These are phyloP conservation scores for Lacanobia wlatinum DNA, from an alignment of 2,888 invertebrate genomes.

Conservation along the genomic window DNA sequence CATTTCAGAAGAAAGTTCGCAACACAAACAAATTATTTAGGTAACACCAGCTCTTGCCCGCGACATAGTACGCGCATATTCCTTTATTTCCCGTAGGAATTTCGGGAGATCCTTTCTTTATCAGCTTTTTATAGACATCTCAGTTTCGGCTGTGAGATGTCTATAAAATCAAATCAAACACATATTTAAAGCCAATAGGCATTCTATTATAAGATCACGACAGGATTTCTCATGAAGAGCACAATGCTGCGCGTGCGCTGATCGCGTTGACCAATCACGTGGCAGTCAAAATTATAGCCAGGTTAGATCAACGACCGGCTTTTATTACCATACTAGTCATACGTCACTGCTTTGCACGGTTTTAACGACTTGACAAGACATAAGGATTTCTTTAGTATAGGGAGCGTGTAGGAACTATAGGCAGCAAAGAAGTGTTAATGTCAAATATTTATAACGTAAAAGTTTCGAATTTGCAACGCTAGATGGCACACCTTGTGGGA, in stretches of 20 bases:
- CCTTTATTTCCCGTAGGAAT: too few species aligned
- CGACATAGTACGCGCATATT: too few species aligned
- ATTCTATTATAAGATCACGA: slow-evolving; percentile 61
- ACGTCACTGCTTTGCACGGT: not conserved
- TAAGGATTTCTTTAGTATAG: not conserved
- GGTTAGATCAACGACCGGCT: slow-evolving; percentile 74
- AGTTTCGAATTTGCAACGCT: too few species aligned
- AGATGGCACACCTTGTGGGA: too few species aligned
- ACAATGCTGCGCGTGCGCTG: slow-evolving; percentile 60
- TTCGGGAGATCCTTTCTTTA: too few species aligned
- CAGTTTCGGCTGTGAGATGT: too few species aligned
- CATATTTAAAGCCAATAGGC: slow-evolving; percentile 25
- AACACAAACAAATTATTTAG: not conserved
- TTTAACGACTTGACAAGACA: not conserved
- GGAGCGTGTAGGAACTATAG: too few species aligned
- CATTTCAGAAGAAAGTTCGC: not conserved
- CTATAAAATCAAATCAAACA: not conserved
- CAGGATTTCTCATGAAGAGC: slow-evolving; percentile 73
- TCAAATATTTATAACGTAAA: too few species aligned
- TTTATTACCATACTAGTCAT: slow-evolving; percentile 58
- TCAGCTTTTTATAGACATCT: too few species aligned
- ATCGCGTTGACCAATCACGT: slow-evolving; percentile 46
- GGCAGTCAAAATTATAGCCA: slow-evolving; percentile 53
- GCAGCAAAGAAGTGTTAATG: too few species aligned
- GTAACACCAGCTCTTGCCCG: too few species aligned